phyloP scores from a whole-genome alignment of 2,888 invertebrate species.

The Acanthosepion lycidas region DNA sequence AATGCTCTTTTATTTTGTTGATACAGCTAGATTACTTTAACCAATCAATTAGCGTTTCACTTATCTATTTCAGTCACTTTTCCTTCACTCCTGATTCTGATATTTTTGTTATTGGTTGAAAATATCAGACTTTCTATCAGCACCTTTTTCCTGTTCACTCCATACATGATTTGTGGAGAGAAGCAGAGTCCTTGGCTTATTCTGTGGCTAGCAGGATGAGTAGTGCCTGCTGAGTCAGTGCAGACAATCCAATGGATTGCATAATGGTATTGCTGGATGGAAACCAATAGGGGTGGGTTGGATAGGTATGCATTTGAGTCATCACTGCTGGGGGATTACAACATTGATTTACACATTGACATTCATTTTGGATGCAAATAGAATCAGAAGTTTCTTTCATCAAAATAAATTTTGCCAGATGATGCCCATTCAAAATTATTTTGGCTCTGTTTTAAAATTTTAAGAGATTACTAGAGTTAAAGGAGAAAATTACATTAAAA shows the following conservation, averaged over 20 bases:
- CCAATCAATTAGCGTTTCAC: background rate
- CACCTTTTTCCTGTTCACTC: background rate
- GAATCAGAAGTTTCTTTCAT: background rate
- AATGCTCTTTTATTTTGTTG: too few relatives aligned
- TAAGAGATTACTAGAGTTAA: background rate
- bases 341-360: conserved; percentile 10
- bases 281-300: background rate
- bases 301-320: background rate
- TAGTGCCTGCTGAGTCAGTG: conserved; percentile 13
- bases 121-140: background rate
- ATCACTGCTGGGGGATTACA: background rate
- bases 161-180: background rate
- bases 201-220: conserved; percentile 13
- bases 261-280: conserved; percentile 18
- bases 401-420: background rate
- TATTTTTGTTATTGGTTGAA: conserved; percentile 10
- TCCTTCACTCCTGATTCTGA: background rate
- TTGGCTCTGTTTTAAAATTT: background rate
- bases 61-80: background rate
- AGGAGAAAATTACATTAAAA: background rate
- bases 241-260: conserved; percentile 33
- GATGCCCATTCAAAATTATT: background rate
- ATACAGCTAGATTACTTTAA: background rate
- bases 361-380: background rate
- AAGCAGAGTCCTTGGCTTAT: background rate